Percentiles rank a stretch among this genome's conserved stretches.
Evolutionary conservation across 92 coral and sea anemone species (phyloP).

Genomic region (Muricea muricata): DNA sequence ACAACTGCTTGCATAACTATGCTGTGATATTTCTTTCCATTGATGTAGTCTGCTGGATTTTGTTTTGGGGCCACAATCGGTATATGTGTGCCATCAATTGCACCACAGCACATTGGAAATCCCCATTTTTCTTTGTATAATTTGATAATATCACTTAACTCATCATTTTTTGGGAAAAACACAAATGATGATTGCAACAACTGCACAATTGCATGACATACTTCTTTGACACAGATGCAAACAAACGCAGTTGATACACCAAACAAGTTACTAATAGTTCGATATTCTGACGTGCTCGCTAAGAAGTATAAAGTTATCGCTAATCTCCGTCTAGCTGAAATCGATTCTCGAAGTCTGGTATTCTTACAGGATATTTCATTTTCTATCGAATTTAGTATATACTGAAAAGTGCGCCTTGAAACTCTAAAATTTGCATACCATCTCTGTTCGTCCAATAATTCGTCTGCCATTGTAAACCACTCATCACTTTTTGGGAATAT

Average conservation of each 20-base stretch:
- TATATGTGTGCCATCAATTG: not conserved
- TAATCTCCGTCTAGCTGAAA: conserved; percentile 3
- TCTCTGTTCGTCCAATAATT: not conserved
- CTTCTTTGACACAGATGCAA: not conserved
- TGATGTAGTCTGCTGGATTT: not conserved
- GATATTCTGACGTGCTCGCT: not conserved
- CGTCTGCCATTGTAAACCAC: not conserved
- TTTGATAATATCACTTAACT: not conserved
- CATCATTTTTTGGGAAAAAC: not conserved
- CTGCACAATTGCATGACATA: not conserved
- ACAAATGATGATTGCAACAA: not conserved
- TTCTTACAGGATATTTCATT: not conserved
- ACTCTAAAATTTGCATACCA: conserved; percentile 14
- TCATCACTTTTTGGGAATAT: not conserved
- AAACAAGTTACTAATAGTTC: not conserved
- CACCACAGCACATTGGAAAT: conserved; percentile 2
- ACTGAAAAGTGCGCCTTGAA: conserved; percentile 4
- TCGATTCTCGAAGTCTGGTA: not conserved
- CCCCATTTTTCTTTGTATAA: not conserved
- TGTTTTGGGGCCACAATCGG: not conserved
- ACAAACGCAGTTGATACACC: not conserved
- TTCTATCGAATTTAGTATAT: not conserved
- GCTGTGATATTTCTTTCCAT: not conserved
- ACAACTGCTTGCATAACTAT: not conserved
- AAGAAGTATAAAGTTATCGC: not conserved